Conservation (phyloP, 2,113 vertebrate genomes). For the Nematolebias whitei region DNA sequence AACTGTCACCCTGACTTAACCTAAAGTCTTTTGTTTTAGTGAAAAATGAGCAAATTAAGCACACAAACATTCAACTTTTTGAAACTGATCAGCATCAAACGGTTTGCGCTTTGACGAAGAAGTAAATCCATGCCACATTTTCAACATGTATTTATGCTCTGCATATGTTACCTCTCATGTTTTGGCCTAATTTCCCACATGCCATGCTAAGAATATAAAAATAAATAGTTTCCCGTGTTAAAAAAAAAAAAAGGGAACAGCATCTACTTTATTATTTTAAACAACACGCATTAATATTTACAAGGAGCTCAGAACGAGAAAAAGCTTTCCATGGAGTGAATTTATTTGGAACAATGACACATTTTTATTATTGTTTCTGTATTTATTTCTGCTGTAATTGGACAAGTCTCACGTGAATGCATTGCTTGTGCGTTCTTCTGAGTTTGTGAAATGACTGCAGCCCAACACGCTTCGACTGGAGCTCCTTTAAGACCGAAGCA, state of each 20-base stretch:
- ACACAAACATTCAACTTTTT: slow-evolving; percentile 2
- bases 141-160: slow-evolving; percentile 7
- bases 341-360: neutral
- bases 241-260: neutral
- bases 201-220: neutral
- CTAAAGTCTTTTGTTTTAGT: neutral
- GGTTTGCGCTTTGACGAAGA: slow-evolving; percentile 7
- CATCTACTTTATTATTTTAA: neutral
- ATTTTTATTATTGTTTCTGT: neutral
- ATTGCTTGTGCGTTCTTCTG: neutral
- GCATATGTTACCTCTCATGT: slow-evolving; percentile 20
- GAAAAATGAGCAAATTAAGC: neutral
- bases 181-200: slow-evolving; percentile 13
- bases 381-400: neutral
- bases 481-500: slow-evolving; percentile 35
- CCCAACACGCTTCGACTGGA: slow-evolving; percentile 32
- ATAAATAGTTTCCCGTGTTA: neutral
- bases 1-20: neutral
- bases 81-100: slow-evolving; percentile 9
- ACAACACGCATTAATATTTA: neutral
- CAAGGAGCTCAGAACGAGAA: neutral
- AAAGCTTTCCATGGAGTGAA: neutral
- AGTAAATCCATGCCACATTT: slow-evolving; percentile 24
- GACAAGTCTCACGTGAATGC: neutral
- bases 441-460: slow-evolving; percentile 21